A percentile compares a stretch with the other conserved stretches of the same genome.
phyloP scores from a whole-genome alignment of 2,113 vertebrate species.

The Sterrhoptilus dennistouni region DNA sequence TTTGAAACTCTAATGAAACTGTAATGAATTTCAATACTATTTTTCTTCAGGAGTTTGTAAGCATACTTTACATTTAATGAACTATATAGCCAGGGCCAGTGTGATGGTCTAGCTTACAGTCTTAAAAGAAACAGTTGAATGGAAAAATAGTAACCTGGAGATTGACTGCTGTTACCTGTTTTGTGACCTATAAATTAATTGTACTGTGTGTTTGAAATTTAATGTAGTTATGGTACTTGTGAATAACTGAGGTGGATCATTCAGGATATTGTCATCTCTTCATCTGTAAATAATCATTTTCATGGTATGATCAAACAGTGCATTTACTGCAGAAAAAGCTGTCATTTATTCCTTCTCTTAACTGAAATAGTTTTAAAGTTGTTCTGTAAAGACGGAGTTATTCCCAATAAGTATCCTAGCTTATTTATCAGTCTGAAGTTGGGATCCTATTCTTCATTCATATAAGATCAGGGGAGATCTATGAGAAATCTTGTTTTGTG shows the following conservation, averaged over 20 bases:
- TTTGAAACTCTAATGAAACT: not conserved
- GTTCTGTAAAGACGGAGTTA: not conserved
- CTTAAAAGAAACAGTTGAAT: not conserved
- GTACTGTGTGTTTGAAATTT: not conserved
- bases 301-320: not conserved
- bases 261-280: not conserved
- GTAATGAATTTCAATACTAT: not conserved
- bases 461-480: not conserved
- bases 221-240: not conserved
- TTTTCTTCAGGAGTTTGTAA: not conserved
- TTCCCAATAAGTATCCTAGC: not conserved
- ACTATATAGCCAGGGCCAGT: not conserved
- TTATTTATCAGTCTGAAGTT: not conserved
- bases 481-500: not conserved
- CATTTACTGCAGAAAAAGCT: not conserved
- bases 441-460: not conserved
- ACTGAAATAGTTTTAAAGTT: not conserved
- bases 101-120: not conserved
- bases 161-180: not conserved
- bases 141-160: not conserved
- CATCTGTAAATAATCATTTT: not conserved
- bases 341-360: not conserved
- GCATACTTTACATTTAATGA: not conserved
- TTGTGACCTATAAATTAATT: not conserved
- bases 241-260: not conserved